Evolutionary conservation across 92 coral and sea anemone genomes (phyloP).

Genomic region (Zoanthus gigantus): DNA sequence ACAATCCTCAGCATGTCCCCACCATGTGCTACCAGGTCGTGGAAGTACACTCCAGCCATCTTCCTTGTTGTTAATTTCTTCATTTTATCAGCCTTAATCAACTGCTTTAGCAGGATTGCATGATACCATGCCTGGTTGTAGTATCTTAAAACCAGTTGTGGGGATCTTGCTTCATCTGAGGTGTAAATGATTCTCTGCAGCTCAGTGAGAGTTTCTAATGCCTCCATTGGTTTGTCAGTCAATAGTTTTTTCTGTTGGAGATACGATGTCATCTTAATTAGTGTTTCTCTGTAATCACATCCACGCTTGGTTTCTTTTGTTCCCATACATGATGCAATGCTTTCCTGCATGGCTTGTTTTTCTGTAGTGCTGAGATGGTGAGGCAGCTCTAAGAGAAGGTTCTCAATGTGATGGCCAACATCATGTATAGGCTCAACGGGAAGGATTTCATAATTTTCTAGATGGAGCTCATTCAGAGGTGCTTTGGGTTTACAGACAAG

Average conservation of each 20-base stretch:
- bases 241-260: slow-evolving; percentile 46
- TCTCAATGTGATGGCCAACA: not conserved
- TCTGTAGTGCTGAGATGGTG: slow-evolving; percentile 38
- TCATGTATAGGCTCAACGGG: not conserved
- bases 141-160: slow-evolving; percentile 27
- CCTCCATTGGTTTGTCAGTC: slow-evolving; percentile 33
- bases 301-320: slow-evolving; percentile 66
- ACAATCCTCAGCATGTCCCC: slow-evolving; percentile 43
- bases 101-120: slow-evolving; percentile 51
- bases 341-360: slow-evolving; percentile 27
- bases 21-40: slow-evolving; percentile 46
- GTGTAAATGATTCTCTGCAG: slow-evolving; percentile 51
- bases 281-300: slow-evolving; percentile 51
- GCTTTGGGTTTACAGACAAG: not conserved
- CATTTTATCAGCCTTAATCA: slow-evolving; percentile 14
- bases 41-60: slow-evolving; percentile 69
- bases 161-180: slow-evolving; percentile 18
- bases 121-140: slow-evolving; percentile 62
- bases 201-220: slow-evolving; percentile 48
- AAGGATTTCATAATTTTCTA: slow-evolving; percentile 9
- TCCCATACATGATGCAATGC: slow-evolving; percentile 28
- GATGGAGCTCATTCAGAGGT: not conserved
- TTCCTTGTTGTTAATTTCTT: slow-evolving; percentile 56
- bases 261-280: slow-evolving; percentile 55
- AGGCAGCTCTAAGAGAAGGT: slow-evolving; percentile 49